These are phyloP conservation scores for Drosophila macrospina DNA, from an alignment of 2,888 invertebrate genomes.

Conservation along the genomic window DNA sequence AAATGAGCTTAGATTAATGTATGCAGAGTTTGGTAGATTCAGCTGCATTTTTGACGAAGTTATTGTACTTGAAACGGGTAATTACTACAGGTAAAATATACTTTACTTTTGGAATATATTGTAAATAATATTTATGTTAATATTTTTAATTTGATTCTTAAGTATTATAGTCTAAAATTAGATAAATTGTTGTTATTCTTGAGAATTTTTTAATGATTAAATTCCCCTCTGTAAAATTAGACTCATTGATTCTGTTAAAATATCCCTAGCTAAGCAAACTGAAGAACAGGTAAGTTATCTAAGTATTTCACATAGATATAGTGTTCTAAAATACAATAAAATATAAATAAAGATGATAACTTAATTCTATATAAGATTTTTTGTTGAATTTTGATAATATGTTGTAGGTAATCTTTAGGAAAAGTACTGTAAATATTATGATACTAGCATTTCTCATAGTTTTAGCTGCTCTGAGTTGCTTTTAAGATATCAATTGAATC, in stretches of 20 bases:
- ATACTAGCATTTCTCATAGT: not conserved
- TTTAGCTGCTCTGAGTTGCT: not conserved
- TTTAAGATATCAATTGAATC: not conserved
- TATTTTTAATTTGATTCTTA: not conserved
- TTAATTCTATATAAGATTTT: not conserved
- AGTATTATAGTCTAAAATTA: not conserved
- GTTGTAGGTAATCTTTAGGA: too few relatives aligned
- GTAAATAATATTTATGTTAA: not conserved
- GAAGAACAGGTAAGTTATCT: not conserved
- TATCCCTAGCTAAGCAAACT: not conserved
- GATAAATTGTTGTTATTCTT: not conserved
- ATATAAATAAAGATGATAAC: not conserved
- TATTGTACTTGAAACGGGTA: not conserved
- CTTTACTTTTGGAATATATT: too few relatives aligned
- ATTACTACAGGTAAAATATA: too few relatives aligned
- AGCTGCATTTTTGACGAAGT: not conserved
- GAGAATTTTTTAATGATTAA: not conserved
- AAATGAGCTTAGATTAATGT: rapidly evolving
- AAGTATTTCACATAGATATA: not conserved
- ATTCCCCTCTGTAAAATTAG: not conserved
- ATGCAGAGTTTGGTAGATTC: not conserved
- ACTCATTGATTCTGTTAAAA: not conserved
- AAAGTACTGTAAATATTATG: too few relatives aligned
- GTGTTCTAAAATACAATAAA: not conserved
- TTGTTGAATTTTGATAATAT: too few relatives aligned